A percentile compares a stretch with the other conserved stretches of the same genome.
These are phyloP conservation scores for Rhingia campestris DNA, from an alignment of 2,888 invertebrate genomes.

Conservation along the genomic window DNA sequence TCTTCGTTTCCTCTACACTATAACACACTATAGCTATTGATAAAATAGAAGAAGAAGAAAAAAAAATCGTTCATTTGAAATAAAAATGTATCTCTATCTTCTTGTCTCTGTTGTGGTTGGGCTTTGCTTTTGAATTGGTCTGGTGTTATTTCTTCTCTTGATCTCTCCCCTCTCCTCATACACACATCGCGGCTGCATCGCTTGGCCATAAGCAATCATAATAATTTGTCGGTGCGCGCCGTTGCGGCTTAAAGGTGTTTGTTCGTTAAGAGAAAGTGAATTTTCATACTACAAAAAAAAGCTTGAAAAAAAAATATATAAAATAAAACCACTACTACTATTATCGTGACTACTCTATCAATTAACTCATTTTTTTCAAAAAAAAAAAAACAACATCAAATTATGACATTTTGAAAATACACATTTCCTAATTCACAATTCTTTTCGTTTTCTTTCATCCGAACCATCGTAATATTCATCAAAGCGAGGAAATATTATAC, in stretches of 20 bases:
- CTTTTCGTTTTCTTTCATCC: conserved; percentile 33
- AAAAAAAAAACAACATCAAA: conserved; percentile 5
- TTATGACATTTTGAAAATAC: conserved; percentile 40
- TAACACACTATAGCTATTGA: conserved; percentile 41
- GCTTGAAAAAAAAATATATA: conserved; percentile 17
- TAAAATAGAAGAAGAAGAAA: conserved; percentile 29
- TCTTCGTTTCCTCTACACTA: conserved; percentile 36
- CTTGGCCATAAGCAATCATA: conserved; percentile 66
- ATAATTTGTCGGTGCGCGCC: conserved; percentile 67
- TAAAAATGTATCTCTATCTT: conserved; percentile 46
- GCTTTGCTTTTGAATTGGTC: conserved; percentile 58
- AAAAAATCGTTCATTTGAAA: conserved; percentile 28
- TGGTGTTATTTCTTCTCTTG: conserved; percentile 47
- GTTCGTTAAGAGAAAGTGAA: conserved; percentile 67
- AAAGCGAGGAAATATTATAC: conserved; percentile 20
- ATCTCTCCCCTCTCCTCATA: conserved; percentile 11
- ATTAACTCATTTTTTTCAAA: conserved; percentile 14
- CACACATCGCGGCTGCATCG: conserved; percentile 49
- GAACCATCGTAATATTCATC: conserved; percentile 10
- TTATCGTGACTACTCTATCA: conserved; percentile 33
- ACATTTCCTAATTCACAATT: conserved; percentile 42
- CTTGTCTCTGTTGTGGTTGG: conserved; percentile 61
- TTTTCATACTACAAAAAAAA: conserved; percentile 20
- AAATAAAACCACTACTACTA: conserved; percentile 5
- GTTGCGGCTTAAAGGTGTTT: conserved; percentile 65